Evolutionary conservation across 1,140 invertebrate species (phyloP).

Genomic region (Rhagoletis zephyria): DNA sequence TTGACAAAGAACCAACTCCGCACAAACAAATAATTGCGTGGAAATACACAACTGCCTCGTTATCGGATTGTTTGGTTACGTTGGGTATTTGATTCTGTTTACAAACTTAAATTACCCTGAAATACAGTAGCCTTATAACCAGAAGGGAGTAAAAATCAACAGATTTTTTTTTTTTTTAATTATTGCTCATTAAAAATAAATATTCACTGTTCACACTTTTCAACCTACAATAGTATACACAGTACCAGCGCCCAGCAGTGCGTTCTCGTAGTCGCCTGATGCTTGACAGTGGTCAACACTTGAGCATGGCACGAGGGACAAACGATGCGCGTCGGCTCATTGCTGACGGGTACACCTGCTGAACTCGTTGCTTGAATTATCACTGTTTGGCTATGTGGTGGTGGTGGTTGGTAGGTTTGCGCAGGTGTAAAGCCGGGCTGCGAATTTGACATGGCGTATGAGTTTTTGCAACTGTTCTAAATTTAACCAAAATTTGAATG

Average conservation of each 20-base stretch:
- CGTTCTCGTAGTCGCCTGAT: slow-evolving; percentile 76
- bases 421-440: slow-evolving; percentile 63
- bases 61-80: too few species aligned
- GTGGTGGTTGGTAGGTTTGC: slow-evolving; percentile 62
- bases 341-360: slow-evolving; percentile 71
- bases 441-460: slow-evolving; percentile 3
- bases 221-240: slow-evolving; percentile 76
- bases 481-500: too few species aligned
- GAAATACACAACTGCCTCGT: too few species aligned
- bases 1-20: too few species aligned
- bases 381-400: slow-evolving; percentile 66
- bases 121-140: too few species aligned
- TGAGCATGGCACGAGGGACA: slow-evolving; percentile 77
- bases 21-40: too few species aligned
- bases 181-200: not conserved
- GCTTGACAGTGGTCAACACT: slow-evolving; percentile 75
- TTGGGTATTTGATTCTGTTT: too few species aligned
- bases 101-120: too few species aligned
- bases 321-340: slow-evolving; percentile 71
- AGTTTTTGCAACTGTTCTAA: not conserved
- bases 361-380: slow-evolving; percentile 73
- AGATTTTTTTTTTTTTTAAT: too few species aligned
- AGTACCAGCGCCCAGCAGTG: slow-evolving; percentile 77
- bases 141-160: too few species aligned
- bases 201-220: not conserved